phyloP scores from a whole-genome alignment of 2,888 invertebrate species.

The Oscheius sp. region DNA sequence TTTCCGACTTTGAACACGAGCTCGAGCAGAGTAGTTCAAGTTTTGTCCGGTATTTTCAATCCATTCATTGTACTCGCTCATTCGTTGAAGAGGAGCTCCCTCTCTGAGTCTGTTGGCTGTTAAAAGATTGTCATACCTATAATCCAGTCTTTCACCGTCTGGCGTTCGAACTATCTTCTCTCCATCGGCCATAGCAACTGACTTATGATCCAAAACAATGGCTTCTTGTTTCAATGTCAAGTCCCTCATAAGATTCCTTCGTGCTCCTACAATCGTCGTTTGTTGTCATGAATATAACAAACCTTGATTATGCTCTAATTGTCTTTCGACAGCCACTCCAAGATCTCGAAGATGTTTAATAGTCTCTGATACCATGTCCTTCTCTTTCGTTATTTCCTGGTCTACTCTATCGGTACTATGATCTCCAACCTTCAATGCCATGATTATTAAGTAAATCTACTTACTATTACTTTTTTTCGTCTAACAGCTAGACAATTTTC shows the following conservation, averaged over 20 bases:
- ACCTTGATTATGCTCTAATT: conserved; percentile 61
- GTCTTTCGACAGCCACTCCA: conserved; percentile 57
- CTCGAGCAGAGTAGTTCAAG: conserved; percentile 59
- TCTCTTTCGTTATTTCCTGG: conserved; percentile 61
- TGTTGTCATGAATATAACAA: neutral
- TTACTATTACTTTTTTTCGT: conserved; percentile 61
- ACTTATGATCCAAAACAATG: conserved; percentile 59
- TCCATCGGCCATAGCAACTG: conserved; percentile 47
- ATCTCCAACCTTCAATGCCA: conserved; percentile 48
- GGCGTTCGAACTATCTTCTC: conserved; percentile 48
- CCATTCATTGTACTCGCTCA: conserved; percentile 67
- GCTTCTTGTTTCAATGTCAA: conserved; percentile 66
- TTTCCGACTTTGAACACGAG: conserved; percentile 59
- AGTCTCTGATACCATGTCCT: conserved; percentile 56
- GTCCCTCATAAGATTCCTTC: conserved; percentile 59
- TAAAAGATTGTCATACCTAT: conserved; percentile 32
- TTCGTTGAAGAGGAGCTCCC: conserved; percentile 61
- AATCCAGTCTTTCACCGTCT: conserved; percentile 55
- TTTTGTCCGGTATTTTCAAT: conserved; percentile 67
- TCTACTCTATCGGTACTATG: conserved; percentile 61
- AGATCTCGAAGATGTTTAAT: conserved; percentile 60
- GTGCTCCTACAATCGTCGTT: conserved; percentile 34
- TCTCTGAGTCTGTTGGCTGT: conserved; percentile 40
- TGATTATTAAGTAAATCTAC: neutral
- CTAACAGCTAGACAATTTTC: conserved; percentile 62